Conservation (phyloP, 2,113 vertebrate species). For the Megaptera novaeangliae region DNA sequence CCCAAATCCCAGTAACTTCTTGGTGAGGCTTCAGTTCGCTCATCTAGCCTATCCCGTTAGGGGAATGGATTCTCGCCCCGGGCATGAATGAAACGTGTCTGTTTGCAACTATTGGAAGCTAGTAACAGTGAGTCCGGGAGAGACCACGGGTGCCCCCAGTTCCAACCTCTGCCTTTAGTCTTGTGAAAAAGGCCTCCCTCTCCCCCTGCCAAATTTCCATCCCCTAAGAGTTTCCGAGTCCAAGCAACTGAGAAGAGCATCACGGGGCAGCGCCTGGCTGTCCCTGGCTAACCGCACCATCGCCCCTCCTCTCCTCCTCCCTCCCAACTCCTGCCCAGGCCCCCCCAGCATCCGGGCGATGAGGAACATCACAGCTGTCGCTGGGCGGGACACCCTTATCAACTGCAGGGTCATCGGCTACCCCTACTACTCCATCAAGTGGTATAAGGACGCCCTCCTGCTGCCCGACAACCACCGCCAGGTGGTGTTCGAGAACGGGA, state of each 20-base stretch:
- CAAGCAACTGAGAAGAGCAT: slow-evolving; percentile 48
- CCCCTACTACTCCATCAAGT: slow-evolving; percentile 99
- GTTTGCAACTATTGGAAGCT: neutral
- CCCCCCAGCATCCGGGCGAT: slow-evolving; percentile 96
- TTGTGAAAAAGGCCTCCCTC: neutral
- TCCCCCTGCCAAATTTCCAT: neutral
- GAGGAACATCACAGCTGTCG: slow-evolving; percentile 97
- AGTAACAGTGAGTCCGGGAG: neutral
- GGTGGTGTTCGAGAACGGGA: slow-evolving; percentile 98
- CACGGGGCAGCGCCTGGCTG: neutral
- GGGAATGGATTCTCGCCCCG: neutral
- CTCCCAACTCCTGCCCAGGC: slow-evolving; percentile 79
- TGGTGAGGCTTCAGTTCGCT: neutral
- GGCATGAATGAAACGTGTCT: accelerated
- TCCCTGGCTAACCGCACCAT: slow-evolving; percentile 75
- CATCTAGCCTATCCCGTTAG: neutral
- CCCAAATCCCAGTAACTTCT: neutral
- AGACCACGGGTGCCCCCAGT: neutral
- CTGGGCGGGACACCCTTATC: slow-evolving; percentile 97
- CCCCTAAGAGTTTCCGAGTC: neutral
- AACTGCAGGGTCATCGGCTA: slow-evolving; percentile 99
- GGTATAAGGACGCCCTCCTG: slow-evolving; percentile 96
- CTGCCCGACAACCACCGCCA: slow-evolving; percentile 98
- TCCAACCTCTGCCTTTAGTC: neutral
- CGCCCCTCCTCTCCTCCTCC: slow-evolving; percentile 69